Conservation (phyloP, 2,888 invertebrate genomes). For the Leptura quadrifasciata region DNA sequence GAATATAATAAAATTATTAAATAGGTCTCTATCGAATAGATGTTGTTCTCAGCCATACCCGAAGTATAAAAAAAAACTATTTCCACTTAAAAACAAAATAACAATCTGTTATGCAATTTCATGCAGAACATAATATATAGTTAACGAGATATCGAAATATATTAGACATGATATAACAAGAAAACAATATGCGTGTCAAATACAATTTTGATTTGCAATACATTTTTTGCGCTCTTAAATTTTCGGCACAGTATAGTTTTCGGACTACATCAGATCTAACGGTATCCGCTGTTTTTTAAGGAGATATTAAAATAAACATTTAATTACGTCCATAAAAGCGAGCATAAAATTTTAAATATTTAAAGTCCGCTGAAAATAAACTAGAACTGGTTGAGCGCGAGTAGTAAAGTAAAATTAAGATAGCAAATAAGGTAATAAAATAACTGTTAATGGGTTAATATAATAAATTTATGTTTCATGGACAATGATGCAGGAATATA, state of each 20-base stretch:
- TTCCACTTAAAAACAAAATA: neutral
- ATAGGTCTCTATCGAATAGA: no score
- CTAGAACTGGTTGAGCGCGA: neutral
- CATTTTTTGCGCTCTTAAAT: neutral
- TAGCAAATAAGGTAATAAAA: neutral
- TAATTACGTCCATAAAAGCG: conserved; percentile 4
- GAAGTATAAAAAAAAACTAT: neutral
- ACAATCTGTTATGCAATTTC: neutral
- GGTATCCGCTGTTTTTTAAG: neutral
- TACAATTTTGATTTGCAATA: conserved; percentile 7
- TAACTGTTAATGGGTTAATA: neutral
- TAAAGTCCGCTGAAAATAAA: conserved; percentile 1
- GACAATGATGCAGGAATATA: neutral
- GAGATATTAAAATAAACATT: conserved; percentile 3
- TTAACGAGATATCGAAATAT: neutral
- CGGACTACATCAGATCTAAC: neutral
- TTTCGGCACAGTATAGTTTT: conserved; percentile 3
- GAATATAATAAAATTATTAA: no score
- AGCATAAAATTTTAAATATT: neutral
- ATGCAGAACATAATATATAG: neutral
- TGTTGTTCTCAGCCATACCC: neutral
- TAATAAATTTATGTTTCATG: conserved; percentile 2
- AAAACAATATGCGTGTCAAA: neutral
- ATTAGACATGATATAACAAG: neutral
- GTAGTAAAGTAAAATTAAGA: conserved; percentile 4